These are phyloP conservation scores for Gisinianus flammeolus DNA, from an alignment of 2,888 invertebrate genomes.

Conservation along the genomic window DNA sequence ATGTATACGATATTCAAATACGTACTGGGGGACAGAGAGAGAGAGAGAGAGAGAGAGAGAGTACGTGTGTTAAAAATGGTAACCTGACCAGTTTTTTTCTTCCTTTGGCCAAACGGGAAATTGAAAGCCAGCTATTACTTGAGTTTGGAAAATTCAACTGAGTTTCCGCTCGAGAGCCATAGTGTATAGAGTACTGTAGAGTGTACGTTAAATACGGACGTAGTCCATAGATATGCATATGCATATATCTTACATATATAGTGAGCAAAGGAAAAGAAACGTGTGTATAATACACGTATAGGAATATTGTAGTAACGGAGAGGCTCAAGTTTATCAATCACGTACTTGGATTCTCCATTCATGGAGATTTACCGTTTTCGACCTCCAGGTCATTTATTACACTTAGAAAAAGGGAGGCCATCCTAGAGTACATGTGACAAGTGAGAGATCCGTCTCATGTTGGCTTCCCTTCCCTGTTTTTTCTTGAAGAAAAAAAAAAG, in stretches of 20 bases:
- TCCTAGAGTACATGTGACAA: constrained; percentile 1
- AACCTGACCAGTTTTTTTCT: too few relatives aligned
- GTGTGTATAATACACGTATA: not conserved
- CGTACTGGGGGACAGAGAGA: too few relatives aligned
- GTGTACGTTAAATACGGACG: too few relatives aligned
- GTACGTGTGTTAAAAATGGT: not conserved
- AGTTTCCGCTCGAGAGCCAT: too few relatives aligned
- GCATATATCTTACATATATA: too few relatives aligned
- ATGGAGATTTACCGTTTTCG: constrained; percentile 35
- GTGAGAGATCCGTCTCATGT: not conserved
- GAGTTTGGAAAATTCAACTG: too few relatives aligned
- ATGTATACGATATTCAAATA: too few relatives aligned
- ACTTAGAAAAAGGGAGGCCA: constrained; percentile 26
- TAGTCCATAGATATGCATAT: too few relatives aligned
- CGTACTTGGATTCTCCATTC: constrained; percentile 34
- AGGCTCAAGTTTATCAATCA: constrained; percentile 37
- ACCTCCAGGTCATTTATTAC: constrained; percentile 39
- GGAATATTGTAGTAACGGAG: not conserved
- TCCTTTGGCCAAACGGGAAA: too few relatives aligned
- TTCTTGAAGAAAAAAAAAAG: too few relatives aligned
- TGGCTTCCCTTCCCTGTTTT: not conserved
- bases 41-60: constrained; percentile 11
- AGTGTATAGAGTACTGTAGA: too few relatives aligned
- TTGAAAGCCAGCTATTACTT: too few relatives aligned
- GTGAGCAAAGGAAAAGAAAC: not conserved